A percentile compares a stretch with the other conserved stretches of the same genome.
Evolutionary conservation across 2,113 vertebrate genomes (phyloP).

Genomic region (Sylvia atricapilla): DNA sequence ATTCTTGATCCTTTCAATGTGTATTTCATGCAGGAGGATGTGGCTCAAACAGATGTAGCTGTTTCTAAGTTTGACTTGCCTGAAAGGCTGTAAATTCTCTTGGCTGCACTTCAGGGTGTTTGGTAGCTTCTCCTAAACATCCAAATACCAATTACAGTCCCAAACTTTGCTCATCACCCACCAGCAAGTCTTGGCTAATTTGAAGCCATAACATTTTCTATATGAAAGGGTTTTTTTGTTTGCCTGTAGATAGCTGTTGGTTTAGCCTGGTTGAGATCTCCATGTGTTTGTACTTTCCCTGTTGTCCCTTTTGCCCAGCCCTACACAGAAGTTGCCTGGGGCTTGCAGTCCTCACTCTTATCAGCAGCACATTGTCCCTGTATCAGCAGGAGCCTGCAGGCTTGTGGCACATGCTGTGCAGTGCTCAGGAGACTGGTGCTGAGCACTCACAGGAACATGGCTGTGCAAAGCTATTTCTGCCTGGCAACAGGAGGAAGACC

Average conservation of each 20-base stretch:
- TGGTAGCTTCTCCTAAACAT: neutral
- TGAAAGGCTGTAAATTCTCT: neutral
- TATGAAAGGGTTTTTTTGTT: neutral
- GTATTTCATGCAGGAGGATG: neutral
- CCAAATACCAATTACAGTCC: neutral
- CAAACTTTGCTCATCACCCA: neutral
- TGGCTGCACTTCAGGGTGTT: neutral
- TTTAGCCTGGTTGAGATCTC: neutral
- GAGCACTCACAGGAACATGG: accelerated
- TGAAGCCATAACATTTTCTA: slow-evolving; percentile 54
- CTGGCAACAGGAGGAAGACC: neutral
- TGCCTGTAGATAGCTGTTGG: neutral
- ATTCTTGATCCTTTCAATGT: neutral
- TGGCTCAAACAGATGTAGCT: neutral
- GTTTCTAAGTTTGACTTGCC: neutral
- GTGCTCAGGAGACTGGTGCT: accelerated
- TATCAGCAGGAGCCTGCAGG: neutral
- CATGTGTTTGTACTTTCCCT: neutral
- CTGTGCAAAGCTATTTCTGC: accelerated
- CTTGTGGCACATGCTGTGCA: neutral
- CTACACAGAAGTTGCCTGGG: neutral
- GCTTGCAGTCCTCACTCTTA: neutral
- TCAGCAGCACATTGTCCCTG: accelerated
- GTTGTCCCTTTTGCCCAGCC: neutral
- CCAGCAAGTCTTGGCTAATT: slow-evolving; percentile 16